These are phyloP conservation scores for Argopecten irradians DNA, from an alignment of 1,140 invertebrate species.

Conservation along the genomic window DNA sequence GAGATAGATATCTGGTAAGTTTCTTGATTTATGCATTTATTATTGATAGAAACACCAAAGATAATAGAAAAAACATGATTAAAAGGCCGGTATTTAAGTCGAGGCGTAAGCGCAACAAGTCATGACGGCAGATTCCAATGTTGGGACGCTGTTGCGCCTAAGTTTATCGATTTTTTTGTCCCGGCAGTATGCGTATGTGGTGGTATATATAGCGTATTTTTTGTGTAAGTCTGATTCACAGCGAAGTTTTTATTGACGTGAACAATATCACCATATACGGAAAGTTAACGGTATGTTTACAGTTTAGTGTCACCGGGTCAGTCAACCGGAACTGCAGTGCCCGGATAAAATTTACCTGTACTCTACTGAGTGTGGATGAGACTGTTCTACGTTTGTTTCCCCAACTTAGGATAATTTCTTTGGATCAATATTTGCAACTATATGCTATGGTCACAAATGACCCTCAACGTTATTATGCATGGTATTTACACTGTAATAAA, in stretches of 20 bases:
- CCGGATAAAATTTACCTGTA: not conserved
- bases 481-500: too few species aligned
- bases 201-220: not conserved
- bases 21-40: not conserved
- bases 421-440: not conserved
- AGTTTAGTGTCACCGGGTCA: not conserved
- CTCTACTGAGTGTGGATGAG: not conserved
- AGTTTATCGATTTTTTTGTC: not conserved
- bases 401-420: not conserved
- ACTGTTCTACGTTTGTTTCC: not conserved
- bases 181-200: not conserved
- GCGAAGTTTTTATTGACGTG: not conserved
- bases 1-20: not conserved
- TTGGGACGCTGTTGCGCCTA: conserved; percentile 11
- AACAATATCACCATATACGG: not conserved
- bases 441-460: too few species aligned
- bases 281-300: conserved; percentile 8
- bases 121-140: not conserved
- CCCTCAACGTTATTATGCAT: too few species aligned
- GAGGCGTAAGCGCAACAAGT: not conserved
- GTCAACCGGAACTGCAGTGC: not conserved
- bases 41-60: not conserved
- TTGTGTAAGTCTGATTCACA: conserved; percentile 17
- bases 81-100: not conserved
- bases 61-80: not conserved